Evolutionary conservation across 2,888 invertebrate genomes (phyloP).

Genomic region (Itoplectis maculator): DNA sequence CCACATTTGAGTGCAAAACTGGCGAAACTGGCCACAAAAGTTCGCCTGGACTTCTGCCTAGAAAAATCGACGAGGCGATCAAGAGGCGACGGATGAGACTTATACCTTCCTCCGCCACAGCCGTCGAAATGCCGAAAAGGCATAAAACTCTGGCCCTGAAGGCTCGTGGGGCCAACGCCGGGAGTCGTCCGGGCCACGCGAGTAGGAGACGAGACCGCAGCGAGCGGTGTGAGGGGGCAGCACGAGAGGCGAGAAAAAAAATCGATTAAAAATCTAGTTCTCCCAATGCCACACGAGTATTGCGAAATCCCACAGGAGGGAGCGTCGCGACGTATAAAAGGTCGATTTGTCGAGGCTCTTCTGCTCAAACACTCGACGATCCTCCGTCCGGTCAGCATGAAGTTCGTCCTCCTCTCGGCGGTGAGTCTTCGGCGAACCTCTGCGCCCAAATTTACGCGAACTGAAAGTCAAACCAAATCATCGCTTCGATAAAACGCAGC

Average conservation of each 20-base stretch:
- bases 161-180: slow-evolving; percentile 12
- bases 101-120: neutral
- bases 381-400: slow-evolving; percentile 80
- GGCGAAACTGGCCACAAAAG: slow-evolving; percentile 1
- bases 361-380: slow-evolving; percentile 76
- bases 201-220: slow-evolving; percentile 72
- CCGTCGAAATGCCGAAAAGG: slow-evolving; percentile 14
- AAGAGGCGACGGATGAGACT: neutral
- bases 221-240: slow-evolving; percentile 34
- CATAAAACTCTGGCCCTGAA: slow-evolving; percentile 29
- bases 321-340: slow-evolving; percentile 82
- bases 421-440: slow-evolving; percentile 77
- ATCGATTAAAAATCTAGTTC: slow-evolving; percentile 82
- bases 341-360: slow-evolving; percentile 77
- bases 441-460: slow-evolving; percentile 12
- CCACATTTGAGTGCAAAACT: slow-evolving; percentile 6
- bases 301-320: slow-evolving; percentile 79
- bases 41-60: neutral
- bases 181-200: slow-evolving; percentile 69
- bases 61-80: neutral
- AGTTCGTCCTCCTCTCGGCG: slow-evolving; percentile 80
- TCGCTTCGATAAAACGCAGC: neutral
- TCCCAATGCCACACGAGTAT: slow-evolving; percentile 82
- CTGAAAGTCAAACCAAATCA: neutral
- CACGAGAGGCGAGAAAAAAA: slow-evolving; percentile 36